A percentile compares a stretch with the other conserved stretches of the same genome.
phyloP scores from a whole-genome alignment of 2,888 invertebrate genomes.

The Patella ulyssiponensis region DNA sequence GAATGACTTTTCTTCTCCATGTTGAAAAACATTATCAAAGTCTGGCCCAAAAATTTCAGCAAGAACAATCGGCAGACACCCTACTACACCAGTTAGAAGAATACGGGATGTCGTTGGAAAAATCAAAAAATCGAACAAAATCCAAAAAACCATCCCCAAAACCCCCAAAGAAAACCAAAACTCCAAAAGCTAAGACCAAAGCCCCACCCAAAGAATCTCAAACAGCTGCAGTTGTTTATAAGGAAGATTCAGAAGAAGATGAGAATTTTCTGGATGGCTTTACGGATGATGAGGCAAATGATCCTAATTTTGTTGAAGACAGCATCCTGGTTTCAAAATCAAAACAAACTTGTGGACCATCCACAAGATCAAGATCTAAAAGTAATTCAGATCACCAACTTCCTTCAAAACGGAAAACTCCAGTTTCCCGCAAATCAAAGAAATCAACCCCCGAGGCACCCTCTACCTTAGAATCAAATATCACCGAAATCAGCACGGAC shows the following conservation, averaged over 20 bases:
- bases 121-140: neutral
- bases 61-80: neutral
- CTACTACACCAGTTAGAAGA: neutral
- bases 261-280: neutral
- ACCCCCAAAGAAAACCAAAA: neutral
- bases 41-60: neutral
- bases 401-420: no score
- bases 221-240: neutral
- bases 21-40: conserved; percentile 7
- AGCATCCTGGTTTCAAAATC: neutral
- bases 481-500: neutral
- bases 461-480: neutral
- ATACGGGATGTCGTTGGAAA: neutral
- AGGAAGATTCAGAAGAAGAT: neutral
- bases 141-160: neutral
- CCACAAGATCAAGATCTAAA: neutral
- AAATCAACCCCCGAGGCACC: neutral
- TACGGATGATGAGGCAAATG: neutral
- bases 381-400: no score
- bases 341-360: neutral
- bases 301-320: neutral
- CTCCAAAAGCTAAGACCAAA: neutral
- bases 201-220: neutral
- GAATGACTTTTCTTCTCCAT: neutral
- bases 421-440: neutral